These are phyloP conservation scores for Turritopsis rubra DNA, from an alignment of 30 jellyfish, hydroid and myxozoan genomes.

Conservation along the genomic window DNA sequence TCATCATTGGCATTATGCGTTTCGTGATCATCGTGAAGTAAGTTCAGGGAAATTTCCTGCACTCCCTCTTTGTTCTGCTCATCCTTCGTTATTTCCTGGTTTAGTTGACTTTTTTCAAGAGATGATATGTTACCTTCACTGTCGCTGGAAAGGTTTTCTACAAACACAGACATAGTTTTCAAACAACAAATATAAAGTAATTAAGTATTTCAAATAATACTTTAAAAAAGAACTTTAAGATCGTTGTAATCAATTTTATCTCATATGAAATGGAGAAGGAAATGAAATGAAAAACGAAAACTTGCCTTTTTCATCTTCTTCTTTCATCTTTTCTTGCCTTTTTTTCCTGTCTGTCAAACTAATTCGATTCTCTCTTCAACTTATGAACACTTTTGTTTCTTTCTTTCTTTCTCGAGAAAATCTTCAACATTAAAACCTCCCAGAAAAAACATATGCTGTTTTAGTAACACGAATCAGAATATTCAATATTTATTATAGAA, in stretches of 20 bases:
- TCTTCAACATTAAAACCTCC: neutral
- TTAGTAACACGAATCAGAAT: neutral
- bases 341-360: too few species aligned
- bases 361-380: neutral
- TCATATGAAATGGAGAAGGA: neutral
- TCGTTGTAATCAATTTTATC: neutral
- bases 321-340: neutral
- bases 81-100: neutral
- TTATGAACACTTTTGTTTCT: too few species aligned
- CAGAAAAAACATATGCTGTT: neutral
- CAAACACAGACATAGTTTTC: neutral
- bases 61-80: neutral
- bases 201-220: neutral
- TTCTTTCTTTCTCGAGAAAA: neutral
- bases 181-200: neutral
- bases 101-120: neutral
- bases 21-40: neutral
- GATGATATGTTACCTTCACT: neutral
- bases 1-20: neutral
- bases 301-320: neutral
- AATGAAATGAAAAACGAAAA: neutral
- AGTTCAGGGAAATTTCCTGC: neutral
- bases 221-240: neutral
- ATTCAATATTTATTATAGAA: neutral
- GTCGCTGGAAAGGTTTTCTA: neutral